Evolutionary conservation across 2,888 invertebrate species (phyloP), one percentile per base, ranked within the genome.

Genomic region (Melinaea marsaeus): DNA sequence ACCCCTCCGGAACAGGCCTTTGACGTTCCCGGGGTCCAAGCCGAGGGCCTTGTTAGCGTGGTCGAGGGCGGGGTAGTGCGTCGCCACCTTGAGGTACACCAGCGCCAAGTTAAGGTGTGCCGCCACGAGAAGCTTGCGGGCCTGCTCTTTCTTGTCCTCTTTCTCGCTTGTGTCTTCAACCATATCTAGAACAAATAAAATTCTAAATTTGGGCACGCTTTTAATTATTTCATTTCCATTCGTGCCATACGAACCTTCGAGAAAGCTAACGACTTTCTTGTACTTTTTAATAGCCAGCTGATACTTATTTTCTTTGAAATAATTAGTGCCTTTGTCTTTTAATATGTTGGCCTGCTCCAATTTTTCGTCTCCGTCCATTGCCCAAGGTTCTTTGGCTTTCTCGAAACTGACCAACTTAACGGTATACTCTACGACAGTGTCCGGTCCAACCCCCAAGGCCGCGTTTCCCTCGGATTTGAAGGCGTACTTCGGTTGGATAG

Each of bases 271-370:
- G 46, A 97, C 93, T 79, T 95, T 95, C 73, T 94, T 94, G 81
- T 99, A 99, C 93, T 97, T 95, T 81, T 96, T 96, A 57, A 95
- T 90, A 0, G 99, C 98, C 71, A 97, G 75, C 61, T 90, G 85
- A 74, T 92, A 95, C 80, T 98, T 97, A 64, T 92, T 93, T 0
- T 91, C 92, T 83, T 97, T 97, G 78, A 98, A 97, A 81, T 96
- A 98, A 57, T 93, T 92, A 0, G 97, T 98, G 56, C 98, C 99
- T 79, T 96, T 98, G 67, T 96, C 95, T 85, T 99, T 99, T 69
- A 94, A 95, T 13, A 95, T 88, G 80, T 94, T 94, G 0, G 96
- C 94, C 77, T 96, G 95, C 63, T 95, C 95, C 5, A 99, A 72
- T 79, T 96, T 96, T 82, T 98, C 96, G 0, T 90, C 83, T 0